phyloP scores from a whole-genome alignment of 2,888 invertebrate species.

The Plagodis dolabraria region DNA sequence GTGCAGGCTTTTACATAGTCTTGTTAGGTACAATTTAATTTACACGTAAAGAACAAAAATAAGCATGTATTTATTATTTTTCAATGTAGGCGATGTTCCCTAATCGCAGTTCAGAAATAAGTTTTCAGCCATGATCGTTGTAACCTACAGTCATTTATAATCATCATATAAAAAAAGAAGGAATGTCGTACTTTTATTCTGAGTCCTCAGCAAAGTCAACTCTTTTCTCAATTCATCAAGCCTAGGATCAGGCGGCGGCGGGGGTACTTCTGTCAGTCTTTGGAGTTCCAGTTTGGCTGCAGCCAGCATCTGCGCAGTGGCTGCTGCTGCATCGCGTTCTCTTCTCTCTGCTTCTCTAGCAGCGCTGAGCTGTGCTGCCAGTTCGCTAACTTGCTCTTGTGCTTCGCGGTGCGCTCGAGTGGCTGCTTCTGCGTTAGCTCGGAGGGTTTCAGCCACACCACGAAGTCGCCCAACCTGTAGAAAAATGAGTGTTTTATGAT shows the following conservation, averaged over 20 bases:
- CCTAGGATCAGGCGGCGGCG: constrained; percentile 88
- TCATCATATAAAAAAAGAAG: too few species aligned
- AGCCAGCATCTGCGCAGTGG: constrained; percentile 85
- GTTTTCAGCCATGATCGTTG: too few species aligned
- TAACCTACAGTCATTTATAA: too few species aligned
- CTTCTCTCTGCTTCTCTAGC: constrained; percentile 77
- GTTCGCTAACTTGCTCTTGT: constrained; percentile 75
- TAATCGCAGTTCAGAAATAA: too few species aligned
- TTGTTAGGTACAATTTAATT: too few species aligned
- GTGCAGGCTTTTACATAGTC: too few species aligned
- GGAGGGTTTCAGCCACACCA: constrained; percentile 84
- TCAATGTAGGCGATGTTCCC: too few species aligned
- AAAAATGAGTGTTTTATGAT: neutral
- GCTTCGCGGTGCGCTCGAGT: constrained; percentile 82
- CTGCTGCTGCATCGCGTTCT: constrained; percentile 80
- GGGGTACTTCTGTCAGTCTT: constrained; percentile 85
- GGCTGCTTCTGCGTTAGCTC: constrained; percentile 84
- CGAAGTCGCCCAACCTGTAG: constrained; percentile 75
- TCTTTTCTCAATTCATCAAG: constrained; percentile 91
- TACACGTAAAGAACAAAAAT: too few species aligned
- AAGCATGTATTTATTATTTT: too few species aligned
- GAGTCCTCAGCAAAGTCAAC: constrained; percentile 88
- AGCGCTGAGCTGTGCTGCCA: constrained; percentile 77
- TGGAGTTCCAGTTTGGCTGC: constrained; percentile 88
- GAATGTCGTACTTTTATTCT: constrained; percentile 88